A percentile compares a stretch with the other conserved stretches of the same genome.
phyloP scores from a whole-genome alignment of 2,113 vertebrate species.

The Takifugu bimaculatus region DNA sequence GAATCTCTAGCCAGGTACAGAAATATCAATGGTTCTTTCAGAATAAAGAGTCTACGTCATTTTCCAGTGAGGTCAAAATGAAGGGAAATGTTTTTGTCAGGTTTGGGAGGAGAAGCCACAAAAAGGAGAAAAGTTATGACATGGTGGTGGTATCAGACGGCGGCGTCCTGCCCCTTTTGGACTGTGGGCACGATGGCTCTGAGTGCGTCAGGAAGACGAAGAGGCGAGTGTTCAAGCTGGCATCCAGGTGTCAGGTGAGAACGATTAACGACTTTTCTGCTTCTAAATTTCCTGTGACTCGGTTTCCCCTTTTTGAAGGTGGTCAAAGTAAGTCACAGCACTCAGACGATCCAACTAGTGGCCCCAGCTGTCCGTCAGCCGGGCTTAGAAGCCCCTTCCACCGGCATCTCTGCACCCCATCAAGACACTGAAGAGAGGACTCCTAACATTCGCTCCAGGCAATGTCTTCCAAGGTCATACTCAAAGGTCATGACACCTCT shows the following conservation, averaged over 20 bases:
- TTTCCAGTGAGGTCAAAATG: no score
- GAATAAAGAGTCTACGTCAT: not conserved
- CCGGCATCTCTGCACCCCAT: conserved; percentile 15
- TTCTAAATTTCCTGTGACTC: not conserved
- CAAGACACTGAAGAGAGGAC: conserved; percentile 54
- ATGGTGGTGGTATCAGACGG: conserved; percentile 23
- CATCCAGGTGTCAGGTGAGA: conserved; percentile 81
- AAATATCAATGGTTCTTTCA: not conserved
- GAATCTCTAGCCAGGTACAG: conserved; percentile 73
- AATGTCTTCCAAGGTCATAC: conserved; percentile 75
- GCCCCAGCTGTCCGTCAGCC: conserved; percentile 74
- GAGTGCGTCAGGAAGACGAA: conserved; percentile 42
- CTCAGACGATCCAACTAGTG: conserved; percentile 76
- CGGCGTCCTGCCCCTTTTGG: conserved; percentile 58
- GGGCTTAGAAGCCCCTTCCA: conserved; percentile 31
- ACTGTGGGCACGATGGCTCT: conserved; percentile 50
- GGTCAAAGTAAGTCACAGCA: conserved; percentile 84
- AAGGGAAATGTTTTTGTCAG: conserved; percentile 15
- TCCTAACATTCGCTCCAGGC: conserved; percentile 72
- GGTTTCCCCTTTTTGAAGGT: conserved; percentile 43
- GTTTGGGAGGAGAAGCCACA: conserved; percentile 55
- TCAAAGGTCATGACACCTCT: conserved; percentile 79
- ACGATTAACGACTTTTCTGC: fast-evolving
- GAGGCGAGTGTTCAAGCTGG: conserved; percentile 69
- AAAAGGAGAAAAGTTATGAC: conserved; percentile 5